Base-by-base conservation (phyloP, 1,140 invertebrate genomes). In the Drosophila quadrilineata region DNA sequence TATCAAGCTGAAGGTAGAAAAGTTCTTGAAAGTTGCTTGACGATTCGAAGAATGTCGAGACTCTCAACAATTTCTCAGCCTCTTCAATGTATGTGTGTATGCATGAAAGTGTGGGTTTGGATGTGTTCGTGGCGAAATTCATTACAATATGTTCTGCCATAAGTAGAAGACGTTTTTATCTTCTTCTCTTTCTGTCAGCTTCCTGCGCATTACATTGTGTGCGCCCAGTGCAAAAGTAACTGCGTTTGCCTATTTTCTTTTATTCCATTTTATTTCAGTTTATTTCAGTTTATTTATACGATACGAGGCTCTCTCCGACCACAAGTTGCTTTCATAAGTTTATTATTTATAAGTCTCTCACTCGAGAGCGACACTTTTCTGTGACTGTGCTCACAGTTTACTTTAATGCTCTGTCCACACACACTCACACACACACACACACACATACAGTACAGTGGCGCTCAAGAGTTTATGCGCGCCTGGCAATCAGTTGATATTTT, bases 301-400 rank as follows among this genome's bases (percentile, higher is more conserved):
- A 1, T 9, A 3, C 3, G 3, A 22, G n/a, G 4, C 6, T 26
- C 22, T 12, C 6, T n/a, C n/a, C 49, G 35, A 17, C 40, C 63
- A 29, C 56, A 35, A 65, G 46, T 38, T 64, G 71, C 59, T 62
- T 60, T 71, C 65, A 76, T 73, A 73, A 73, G 75, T 77, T 79
- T 79, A 77, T 77, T 77, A 79, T 73, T 77, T 79, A 77, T 73
- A 77, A 77, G 45, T 79, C 75, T n/a, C n/a, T 57, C 53, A 60
- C 69, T 73, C 65, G 62, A 79, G 75, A 70, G 69, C 75, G 64
- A 77, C 75, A 79, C 75, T 77, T 77, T 64, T n/a, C 57, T 33
- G 60, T 64, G 58, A 77, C 58, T 77, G 64, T 79, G 53, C 66
- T 77, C 54, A 64, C 49, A 56, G 50, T 56, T 53, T 31, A 48